Base-by-base conservation (phyloP, 2,888 invertebrate genomes). In the Muscina levida region DNA sequence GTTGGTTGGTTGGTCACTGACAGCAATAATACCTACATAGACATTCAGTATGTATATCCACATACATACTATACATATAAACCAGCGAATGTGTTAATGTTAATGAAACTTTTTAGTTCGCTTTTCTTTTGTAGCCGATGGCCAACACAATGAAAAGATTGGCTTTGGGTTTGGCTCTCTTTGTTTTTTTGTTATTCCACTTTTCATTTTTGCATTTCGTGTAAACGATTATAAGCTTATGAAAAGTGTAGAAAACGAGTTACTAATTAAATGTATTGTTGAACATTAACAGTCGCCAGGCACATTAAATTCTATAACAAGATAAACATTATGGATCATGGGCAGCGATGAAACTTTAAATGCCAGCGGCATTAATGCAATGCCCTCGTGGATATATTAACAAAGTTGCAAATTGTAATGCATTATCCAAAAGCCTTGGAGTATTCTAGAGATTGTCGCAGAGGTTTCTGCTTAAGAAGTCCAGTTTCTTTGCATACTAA, bases 221-320 rank as follows among this genome's bases (percentile, higher is more conserved):
- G 65, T 75, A 81, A 77, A 81, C 81, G 81, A 67, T 81, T 81
- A 77, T 77, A 67, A 46, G 77, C 72, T 81, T 81, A 72, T 81
- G 72, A 77, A 81, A 77, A 77, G 62, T n/a, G n/a, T 65, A 70
- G 68, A 74, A 75, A 77, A 72, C 72, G 68, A 77, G 72, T 75
- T 68, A 81, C 81, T 81, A 81, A 81, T 81, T 81, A 81, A 81
- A 81, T 81, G 77, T 77, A 77, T 81, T 81, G 81, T 81, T 77
- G 59, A 13, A 46, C 37, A 51, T 51, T 68, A 15, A 39, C 53
- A 53, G 31, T 15, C 31, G 26, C 48, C 62, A n/a, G 19, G 5
- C 5, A 74, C 70, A 77, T 77, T 81, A 81, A 81, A 72, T 72
- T 77, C 56, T 74, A 67, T 42, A 22, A 42, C 39, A 22, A 13